Evolutionary conservation across 2,113 vertebrate species (phyloP), one percentile per base, ranked within the genome.

Genomic region (Gymnorhina tibicen): DNA sequence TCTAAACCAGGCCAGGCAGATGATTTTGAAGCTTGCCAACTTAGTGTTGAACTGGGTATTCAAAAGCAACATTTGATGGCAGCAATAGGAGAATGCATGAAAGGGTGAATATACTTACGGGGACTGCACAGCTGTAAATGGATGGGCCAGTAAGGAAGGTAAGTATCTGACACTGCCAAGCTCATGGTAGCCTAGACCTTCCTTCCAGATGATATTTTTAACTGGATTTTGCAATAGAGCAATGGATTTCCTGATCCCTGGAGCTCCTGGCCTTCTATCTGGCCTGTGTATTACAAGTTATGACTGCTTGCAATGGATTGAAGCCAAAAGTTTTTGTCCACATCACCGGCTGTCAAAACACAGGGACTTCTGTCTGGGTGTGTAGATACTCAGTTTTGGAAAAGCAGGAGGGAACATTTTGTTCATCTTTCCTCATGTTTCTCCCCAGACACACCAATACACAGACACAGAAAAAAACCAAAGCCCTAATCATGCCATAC

Each of bases 321-420:
- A 60, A 88, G 85, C 93, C 86, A 92, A 42, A 87, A 92, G 76
- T n/a, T 95, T 94, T 81, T 4, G 22, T 91, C 83, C 69, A 47
- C 67, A 56, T 66, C 32, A 27, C 78, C 3, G 64, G 52, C 90
- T 96, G 92, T 93, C 72, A 93, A 96, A 96, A 95, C 95, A 95
- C 88, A 89, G 92, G 56, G 85, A 84, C 91, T 81, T 96, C 47
- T 93, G 75, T 93, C 72, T 78, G 85, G 52, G 44, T 90, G 52
- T 90, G 85, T 68, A 95, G 76, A 68, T 94, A 60, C 68, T 89
- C 52, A 44, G 55, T 92, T 96, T 90, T 87, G 88, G 83, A 94
- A 93, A 93, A 64, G 72, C 46, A 70, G 24, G 63, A 46, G 14
- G 75, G 96, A 93, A 96, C 96, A 95, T 95, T 80, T 94, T 62